phyloP scores from a whole-genome alignment of 2,113 vertebrate genomes.

The Urocynchramus pylzowi region DNA sequence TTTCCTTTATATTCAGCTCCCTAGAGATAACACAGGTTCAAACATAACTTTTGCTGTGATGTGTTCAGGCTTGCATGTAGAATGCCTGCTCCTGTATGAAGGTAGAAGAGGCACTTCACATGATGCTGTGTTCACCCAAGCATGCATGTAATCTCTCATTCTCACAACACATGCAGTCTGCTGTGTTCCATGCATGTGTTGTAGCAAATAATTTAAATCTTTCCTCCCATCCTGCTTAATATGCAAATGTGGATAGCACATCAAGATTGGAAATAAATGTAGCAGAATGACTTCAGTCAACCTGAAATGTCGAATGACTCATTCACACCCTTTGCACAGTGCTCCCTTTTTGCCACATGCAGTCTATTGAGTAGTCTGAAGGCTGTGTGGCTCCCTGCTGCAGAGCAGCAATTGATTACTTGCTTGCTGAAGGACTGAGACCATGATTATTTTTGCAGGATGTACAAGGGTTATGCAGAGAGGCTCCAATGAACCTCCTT shows the following conservation, averaged over 20 bases:
- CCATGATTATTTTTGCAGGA: neutral
- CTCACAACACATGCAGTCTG: neutral
- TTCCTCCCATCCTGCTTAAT: slow-evolving; percentile 26
- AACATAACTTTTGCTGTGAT: neutral
- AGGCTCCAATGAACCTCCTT: neutral
- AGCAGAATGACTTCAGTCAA: slow-evolving; percentile 68
- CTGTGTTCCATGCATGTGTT: neutral
- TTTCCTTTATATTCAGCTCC: neutral
- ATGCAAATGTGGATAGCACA: slow-evolving; percentile 54
- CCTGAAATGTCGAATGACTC: slow-evolving; percentile 74
- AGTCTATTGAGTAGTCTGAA: slow-evolving; percentile 34
- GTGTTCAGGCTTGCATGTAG: neutral
- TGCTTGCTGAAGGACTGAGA: neutral
- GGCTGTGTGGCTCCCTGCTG: neutral
- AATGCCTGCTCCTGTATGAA: neutral
- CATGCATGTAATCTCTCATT: neutral
- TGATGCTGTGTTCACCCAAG: neutral
- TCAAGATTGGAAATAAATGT: slow-evolving; percentile 70
- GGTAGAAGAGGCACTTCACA: neutral
- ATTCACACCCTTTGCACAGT: slow-evolving; percentile 60
- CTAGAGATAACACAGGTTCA: neutral
- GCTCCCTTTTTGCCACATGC: slow-evolving; percentile 45
- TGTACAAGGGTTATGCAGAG: neutral
- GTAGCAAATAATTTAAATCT: neutral
- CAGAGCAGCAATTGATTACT: neutral